Evolutionary conservation across 2,888 invertebrate genomes (phyloP).

Genomic region (Drosophila ochracea): DNA sequence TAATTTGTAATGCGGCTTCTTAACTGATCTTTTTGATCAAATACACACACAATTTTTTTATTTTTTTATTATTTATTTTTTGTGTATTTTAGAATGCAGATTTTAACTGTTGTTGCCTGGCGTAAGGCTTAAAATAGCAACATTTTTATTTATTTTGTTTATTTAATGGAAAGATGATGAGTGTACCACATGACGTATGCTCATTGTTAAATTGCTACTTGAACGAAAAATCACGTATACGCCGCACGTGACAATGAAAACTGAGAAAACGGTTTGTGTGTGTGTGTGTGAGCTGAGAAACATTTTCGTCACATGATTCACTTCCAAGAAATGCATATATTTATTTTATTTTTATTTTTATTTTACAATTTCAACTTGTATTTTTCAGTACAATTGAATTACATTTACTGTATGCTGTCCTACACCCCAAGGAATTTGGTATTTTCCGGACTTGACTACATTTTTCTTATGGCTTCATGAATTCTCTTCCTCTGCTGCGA

Average conservation of each 20-base stretch:
- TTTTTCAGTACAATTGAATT: neutral
- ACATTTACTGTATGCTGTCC: neutral
- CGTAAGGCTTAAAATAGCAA: neutral
- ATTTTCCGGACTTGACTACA: neutral
- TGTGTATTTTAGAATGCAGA: slow-evolving; percentile 16
- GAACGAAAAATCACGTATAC: slow-evolving; percentile 71
- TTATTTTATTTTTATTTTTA: slow-evolving; percentile 24
- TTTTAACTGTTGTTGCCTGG: slow-evolving; percentile 18
- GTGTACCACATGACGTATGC: slow-evolving; percentile 69
- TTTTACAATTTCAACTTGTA: neutral
- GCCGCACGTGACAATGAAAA: slow-evolving; percentile 67
- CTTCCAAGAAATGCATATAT: slow-evolving; percentile 32
- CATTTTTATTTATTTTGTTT: slow-evolving; percentile 8
- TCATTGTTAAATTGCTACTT: slow-evolving; percentile 42
- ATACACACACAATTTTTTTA: neutral
- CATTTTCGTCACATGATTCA: slow-evolving; percentile 57
- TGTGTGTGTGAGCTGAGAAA: slow-evolving; percentile 18
- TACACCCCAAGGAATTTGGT: neutral
- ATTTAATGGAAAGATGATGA: slow-evolving; percentile 32
- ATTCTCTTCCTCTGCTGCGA: neutral
- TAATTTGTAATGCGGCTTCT: slow-evolving; percentile 53
- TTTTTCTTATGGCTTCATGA: neutral
- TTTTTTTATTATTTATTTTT: neutral
- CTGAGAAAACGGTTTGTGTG: slow-evolving; percentile 6
- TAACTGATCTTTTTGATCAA: slow-evolving; percentile 10